These are phyloP conservation scores for Ascaphus truei DNA, from an alignment of 2,113 vertebrate species.

Conservation along the genomic window DNA sequence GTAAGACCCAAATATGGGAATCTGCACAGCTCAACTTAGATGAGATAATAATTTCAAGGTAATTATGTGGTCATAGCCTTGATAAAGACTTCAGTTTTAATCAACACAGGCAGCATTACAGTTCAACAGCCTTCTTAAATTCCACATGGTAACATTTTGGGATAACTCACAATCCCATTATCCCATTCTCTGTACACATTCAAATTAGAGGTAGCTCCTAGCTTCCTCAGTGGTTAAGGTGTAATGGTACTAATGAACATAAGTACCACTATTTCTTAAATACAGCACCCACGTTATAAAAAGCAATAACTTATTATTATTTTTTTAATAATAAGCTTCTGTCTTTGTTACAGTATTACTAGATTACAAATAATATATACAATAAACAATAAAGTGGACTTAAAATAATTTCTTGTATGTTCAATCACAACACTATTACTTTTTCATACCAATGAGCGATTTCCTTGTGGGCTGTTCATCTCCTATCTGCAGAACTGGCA, in stretches of 20 bases:
- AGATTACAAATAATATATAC: too few relatives aligned
- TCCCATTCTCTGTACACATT: background rate
- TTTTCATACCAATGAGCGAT: too few relatives aligned
- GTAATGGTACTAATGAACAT: background rate
- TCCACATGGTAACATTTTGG: background rate
- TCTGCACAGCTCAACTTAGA: background rate
- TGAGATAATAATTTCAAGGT: constrained; percentile 9
- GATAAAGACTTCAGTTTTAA: constrained; percentile 23
- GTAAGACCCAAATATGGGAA: background rate
- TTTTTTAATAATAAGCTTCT: too few relatives aligned
- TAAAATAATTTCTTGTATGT: too few relatives aligned
- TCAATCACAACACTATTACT: too few relatives aligned
- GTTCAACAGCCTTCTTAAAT: background rate
- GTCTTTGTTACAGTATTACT: too few relatives aligned
- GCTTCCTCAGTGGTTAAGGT: background rate
- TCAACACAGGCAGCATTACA: background rate
- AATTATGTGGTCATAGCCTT: constrained; percentile 1
- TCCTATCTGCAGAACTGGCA: too few relatives aligned
- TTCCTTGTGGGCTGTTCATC: too few relatives aligned
- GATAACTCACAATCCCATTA: background rate
- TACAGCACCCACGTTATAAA: too few relatives aligned
- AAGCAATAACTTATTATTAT: too few relatives aligned
- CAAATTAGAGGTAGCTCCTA: background rate
- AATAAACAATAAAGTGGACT: too few relatives aligned
- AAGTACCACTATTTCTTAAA: background rate